Percentiles rank a stretch among this genome's conserved stretches.
phyloP scores from a whole-genome alignment of 92 coral and sea anemone genomes.

The Siderastrea radians region DNA sequence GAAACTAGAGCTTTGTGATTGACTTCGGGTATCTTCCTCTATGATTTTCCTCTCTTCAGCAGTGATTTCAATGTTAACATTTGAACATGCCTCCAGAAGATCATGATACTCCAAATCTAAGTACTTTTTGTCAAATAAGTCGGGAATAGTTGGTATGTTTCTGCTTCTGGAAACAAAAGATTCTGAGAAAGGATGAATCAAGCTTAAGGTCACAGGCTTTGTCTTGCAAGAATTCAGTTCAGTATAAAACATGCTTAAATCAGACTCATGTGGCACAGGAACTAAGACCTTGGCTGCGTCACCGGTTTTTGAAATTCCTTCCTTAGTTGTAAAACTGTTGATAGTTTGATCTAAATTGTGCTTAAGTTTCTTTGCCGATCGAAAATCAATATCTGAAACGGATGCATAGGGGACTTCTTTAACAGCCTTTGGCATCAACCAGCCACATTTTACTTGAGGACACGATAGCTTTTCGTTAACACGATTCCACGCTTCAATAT shows the following conservation, averaged over 20 bases:
- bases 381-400: constrained; percentile 55
- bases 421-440: constrained; percentile 56
- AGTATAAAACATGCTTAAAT: constrained; percentile 40
- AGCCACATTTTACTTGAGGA: constrained; percentile 53
- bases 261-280: constrained; percentile 40
- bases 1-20: constrained; percentile 68
- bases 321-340: constrained; percentile 32
- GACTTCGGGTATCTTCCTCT: constrained; percentile 67
- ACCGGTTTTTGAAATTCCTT: constrained; percentile 22
- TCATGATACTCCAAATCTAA: constrained; percentile 67
- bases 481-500: constrained; percentile 59
- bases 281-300: constrained; percentile 20
- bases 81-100: constrained; percentile 58
- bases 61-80: constrained; percentile 50
- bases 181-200: constrained; percentile 70
- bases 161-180: constrained; percentile 69
- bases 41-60: constrained; percentile 56
- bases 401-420: constrained; percentile 45
- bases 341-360: constrained; percentile 55
- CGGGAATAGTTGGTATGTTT: constrained; percentile 56
- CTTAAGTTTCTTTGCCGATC: constrained; percentile 54
- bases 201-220: constrained; percentile 64
- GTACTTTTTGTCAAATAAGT: constrained; percentile 63
- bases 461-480: constrained; percentile 50
- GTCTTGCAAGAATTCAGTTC: constrained; percentile 63